A percentile compares a stretch with the other conserved stretches of the same genome.
Evolutionary conservation across 2,797 vertebrate genomes (phyloP).

Genomic region (Meriones psammophilus): DNA sequence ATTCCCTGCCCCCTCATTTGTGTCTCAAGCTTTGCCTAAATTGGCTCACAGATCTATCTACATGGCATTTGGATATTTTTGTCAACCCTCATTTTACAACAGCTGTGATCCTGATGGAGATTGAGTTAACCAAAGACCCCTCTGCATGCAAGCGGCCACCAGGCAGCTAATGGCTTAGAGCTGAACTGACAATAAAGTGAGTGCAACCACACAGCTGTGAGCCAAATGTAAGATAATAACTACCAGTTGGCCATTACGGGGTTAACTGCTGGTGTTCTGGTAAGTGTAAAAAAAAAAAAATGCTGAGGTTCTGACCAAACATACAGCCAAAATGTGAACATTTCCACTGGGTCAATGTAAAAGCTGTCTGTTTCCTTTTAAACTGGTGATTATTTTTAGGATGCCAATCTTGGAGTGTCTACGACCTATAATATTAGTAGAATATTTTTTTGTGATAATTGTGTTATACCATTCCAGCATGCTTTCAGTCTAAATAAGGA

Average conservation of each 20-base stretch:
- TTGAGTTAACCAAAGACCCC: constrained; percentile 79
- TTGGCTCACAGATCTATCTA: constrained; percentile 81
- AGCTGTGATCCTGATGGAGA: constrained; percentile 85
- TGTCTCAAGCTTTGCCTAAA: constrained; percentile 73
- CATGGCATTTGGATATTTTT: constrained; percentile 85
- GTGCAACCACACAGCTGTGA: constrained; percentile 71
- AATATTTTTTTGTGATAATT: constrained; percentile 87
- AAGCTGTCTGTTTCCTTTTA: constrained; percentile 86
- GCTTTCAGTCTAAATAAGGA: constrained; percentile 81
- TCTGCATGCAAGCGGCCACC: constrained; percentile 79
- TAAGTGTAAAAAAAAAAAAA: constrained; percentile 85
- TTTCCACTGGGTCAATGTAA: constrained; percentile 84
- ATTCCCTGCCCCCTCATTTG: constrained; percentile 35
- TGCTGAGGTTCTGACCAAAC: constrained; percentile 78
- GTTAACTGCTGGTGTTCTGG: constrained; percentile 86
- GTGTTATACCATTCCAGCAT: constrained; percentile 80
- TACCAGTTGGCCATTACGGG: constrained; percentile 82
- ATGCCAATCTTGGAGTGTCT: constrained; percentile 81
- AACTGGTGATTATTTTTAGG: constrained; percentile 85
- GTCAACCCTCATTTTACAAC: constrained; percentile 82
- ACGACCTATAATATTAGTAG: constrained; percentile 85
- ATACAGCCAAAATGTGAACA: constrained; percentile 79
- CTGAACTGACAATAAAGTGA: constrained; percentile 74
- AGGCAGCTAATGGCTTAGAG: constrained; percentile 79
- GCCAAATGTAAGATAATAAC: constrained; percentile 81